A percentile compares a stretch with the other conserved stretches of the same genome.
phyloP scores from a whole-genome alignment of 2,797 vertebrate genomes.

The Tiaroga cobitis region DNA sequence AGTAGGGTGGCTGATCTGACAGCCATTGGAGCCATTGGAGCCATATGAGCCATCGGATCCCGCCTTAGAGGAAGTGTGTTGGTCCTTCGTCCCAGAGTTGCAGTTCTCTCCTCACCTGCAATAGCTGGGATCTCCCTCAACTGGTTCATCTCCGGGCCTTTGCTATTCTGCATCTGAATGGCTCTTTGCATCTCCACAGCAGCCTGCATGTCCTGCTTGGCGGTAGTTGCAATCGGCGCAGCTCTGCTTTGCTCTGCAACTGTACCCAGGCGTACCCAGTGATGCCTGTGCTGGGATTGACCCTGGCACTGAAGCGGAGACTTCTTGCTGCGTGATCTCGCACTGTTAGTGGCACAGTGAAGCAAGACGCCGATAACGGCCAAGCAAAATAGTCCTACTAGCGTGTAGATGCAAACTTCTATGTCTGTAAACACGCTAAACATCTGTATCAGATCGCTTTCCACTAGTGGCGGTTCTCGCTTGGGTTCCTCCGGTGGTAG shows the following conservation, averaged over 20 bases:
- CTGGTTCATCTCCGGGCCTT: conserved; percentile 61
- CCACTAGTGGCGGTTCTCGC: conserved; percentile 68
- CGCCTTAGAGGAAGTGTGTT: conserved; percentile 73
- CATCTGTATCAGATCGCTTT: conserved; percentile 75
- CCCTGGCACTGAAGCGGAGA: conserved; percentile 78
- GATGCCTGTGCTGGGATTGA: conserved; percentile 84
- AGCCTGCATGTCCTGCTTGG: conserved; percentile 64
- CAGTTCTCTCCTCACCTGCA: conserved; percentile 82
- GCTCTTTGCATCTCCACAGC: conserved; percentile 46
- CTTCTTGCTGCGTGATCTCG: conserved; percentile 83
- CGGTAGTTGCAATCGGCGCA: conserved; percentile 58
- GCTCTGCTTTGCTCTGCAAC: conserved; percentile 69
- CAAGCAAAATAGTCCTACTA: conserved; percentile 88
- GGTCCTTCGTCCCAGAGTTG: conserved; percentile 81
- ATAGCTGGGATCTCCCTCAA: conserved; percentile 71
- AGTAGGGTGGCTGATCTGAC: conserved; percentile 74
- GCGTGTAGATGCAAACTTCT: conserved; percentile 90
- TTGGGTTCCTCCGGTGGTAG: conserved; percentile 76
- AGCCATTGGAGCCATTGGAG: conserved; percentile 72
- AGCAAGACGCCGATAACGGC: conserved; percentile 91
- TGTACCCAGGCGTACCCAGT: conserved; percentile 90
- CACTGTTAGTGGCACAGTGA: conserved; percentile 86
- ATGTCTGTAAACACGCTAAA: conserved; percentile 82
- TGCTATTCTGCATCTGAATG: conserved; percentile 29
- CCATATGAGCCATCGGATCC: conserved; percentile 70